Evolutionary conservation across 2,113 vertebrate genomes (phyloP).

Genomic region (Morone saxatilis): DNA sequence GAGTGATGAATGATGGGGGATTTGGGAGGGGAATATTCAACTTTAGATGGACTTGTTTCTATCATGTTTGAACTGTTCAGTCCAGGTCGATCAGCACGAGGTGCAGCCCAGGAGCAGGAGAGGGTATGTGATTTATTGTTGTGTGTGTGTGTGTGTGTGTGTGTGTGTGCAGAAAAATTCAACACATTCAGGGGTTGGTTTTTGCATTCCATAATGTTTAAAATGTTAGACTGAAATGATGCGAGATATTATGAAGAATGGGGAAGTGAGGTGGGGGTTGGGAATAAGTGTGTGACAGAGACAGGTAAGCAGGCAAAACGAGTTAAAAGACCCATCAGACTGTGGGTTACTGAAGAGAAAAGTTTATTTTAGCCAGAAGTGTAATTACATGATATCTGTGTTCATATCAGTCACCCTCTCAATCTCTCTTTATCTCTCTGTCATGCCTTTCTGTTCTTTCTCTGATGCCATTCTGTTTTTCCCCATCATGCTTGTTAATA

Average conservation of each 20-base stretch:
- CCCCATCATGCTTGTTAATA: constrained; percentile 12
- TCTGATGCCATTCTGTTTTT: neutral
- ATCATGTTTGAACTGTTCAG: constrained; percentile 9
- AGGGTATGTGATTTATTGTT: too few species aligned
- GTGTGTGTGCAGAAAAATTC: neutral
- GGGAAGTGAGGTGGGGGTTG: too few species aligned
- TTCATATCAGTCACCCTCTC: neutral
- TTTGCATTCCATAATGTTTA: too few species aligned
- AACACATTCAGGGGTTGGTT: neutral
- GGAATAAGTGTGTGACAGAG: too few species aligned
- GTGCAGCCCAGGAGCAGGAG: neutral
- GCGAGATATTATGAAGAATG: too few species aligned
- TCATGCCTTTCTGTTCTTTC: neutral
- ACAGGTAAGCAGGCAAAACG: too few species aligned
- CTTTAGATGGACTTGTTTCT: neutral
- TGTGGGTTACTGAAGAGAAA: neutral
- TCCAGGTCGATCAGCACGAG: neutral
- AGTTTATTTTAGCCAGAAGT: neutral
- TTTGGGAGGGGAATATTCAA: constrained; percentile 9
- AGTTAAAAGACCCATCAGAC: neutral
- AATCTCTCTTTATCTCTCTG: neutral
- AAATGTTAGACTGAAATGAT: too few species aligned
- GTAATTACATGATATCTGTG: constrained; percentile 8
- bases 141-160: too few species aligned
- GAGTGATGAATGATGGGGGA: constrained; percentile 21